Evolutionary conservation across 2,888 invertebrate genomes (phyloP).

Genomic region (Chrysotoxum bicinctum): DNA sequence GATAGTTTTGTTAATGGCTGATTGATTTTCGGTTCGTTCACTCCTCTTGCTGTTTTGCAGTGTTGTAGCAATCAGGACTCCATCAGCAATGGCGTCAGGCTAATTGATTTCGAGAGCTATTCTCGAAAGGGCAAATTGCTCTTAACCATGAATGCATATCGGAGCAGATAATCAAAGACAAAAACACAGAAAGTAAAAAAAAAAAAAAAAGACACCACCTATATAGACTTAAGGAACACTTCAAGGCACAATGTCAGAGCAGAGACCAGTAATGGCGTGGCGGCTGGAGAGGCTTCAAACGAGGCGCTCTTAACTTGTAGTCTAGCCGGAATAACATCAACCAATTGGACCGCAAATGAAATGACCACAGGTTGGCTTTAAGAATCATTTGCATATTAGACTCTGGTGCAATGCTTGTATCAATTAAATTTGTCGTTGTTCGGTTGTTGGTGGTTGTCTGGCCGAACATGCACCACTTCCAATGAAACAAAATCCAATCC

Average conservation of each 20-base stretch:
- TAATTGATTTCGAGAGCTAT: conserved; percentile 66
- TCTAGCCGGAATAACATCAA: conserved; percentile 18
- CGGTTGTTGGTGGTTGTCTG: conserved; percentile 3
- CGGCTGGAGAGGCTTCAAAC: conserved; percentile 15
- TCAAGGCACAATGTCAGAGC: conserved; percentile 19
- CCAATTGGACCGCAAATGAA: conserved; percentile 52
- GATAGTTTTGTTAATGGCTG: conserved; percentile 75
- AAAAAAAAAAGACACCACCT: not conserved
- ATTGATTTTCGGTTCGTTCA: conserved; percentile 67
- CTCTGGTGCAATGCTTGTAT: conserved; percentile 49
- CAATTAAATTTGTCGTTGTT: conserved; percentile 59
- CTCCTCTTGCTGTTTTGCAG: conserved; percentile 25
- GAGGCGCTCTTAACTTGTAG: conserved; percentile 36
- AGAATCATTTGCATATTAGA: conserved; percentile 59
- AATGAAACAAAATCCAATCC: conserved; percentile 51
- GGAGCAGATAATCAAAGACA: conserved; percentile 42
- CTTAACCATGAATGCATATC: conserved; percentile 25
- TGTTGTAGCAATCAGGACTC: conserved; percentile 52
- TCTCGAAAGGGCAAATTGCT: conserved; percentile 52
- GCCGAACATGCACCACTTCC: conserved; percentile 36
- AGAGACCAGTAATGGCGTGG: conserved; percentile 6
- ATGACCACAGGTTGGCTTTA: conserved; percentile 43
- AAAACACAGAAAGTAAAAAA: not conserved
- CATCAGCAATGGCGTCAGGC: conserved; percentile 68
- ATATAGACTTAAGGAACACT: not conserved